A percentile compares a stretch with the other conserved stretches of the same genome.
These are phyloP conservation scores for Vesta saturnalis DNA, from an alignment of 2,888 invertebrate genomes.

Conservation along the genomic window DNA sequence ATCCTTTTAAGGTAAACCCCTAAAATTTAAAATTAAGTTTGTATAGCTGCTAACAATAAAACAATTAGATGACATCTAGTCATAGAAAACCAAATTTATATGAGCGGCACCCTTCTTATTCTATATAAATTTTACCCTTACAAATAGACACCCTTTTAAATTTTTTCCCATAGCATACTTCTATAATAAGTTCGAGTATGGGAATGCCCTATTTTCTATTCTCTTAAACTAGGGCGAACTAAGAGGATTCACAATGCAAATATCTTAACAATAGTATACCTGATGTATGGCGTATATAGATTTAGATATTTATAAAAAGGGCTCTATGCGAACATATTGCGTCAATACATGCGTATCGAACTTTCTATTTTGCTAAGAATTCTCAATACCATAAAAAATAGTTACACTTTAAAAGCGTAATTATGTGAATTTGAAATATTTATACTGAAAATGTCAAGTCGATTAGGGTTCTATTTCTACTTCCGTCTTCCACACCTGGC, in stretches of 20 bases:
- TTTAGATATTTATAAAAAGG: constrained; percentile 27
- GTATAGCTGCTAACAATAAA: not conserved
- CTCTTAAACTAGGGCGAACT: constrained; percentile 36
- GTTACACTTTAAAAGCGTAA: not conserved
- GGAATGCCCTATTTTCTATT: constrained; percentile 46
- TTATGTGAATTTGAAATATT: not conserved
- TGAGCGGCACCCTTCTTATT: constrained; percentile 27
- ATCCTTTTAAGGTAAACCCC: no score
- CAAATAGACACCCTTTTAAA: constrained; percentile 32
- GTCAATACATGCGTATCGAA: not conserved
- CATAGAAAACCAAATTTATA: constrained; percentile 26
- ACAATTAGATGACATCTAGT: constrained; percentile 18
- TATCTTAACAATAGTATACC: constrained; percentile 42
- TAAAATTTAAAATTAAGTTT: not conserved
- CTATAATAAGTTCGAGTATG: constrained; percentile 34
- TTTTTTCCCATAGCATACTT: constrained; percentile 41
- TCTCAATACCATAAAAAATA: not conserved
- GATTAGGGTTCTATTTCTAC: constrained; percentile 29
- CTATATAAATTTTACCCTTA: constrained; percentile 33
- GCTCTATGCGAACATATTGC: not conserved
- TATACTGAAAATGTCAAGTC: constrained; percentile 18
- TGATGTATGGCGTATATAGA: constrained; percentile 33
- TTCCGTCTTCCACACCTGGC: constrained; percentile 32
- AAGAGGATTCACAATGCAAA: constrained; percentile 41
- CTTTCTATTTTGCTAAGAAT: not conserved